Evolutionary conservation across 2,888 invertebrate species (phyloP), one percentile per base, ranked within the genome.

Genomic region (Dendrolimus houi): DNA sequence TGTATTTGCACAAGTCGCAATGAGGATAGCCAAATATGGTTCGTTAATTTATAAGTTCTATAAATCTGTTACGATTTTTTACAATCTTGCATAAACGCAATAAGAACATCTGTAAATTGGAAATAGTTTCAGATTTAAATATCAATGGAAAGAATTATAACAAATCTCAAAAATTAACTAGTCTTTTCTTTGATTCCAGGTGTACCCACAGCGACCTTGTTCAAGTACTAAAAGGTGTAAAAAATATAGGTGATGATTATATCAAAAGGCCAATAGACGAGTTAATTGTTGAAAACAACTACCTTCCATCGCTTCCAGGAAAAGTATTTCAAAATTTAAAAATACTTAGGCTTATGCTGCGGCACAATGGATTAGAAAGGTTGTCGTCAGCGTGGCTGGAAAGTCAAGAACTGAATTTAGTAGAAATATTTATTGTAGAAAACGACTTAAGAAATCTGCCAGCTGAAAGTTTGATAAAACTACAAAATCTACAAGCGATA

Each of bases 191-290:
- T 17, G 7, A 42, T 85, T 88, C 7, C 81, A 97, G 97, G 97
- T 97, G 97, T 79, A 96, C 97, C n/a, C 96, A 97, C 89, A 96
- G 96, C 88, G 96, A 96, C 74, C 85, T 97, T 58, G 93, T 94
- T 7, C 94, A 94, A 75, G 95, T 96, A 13, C 82, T 94, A 64
- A 94, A 94, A 71, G 96, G 96, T 9, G 82, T 96, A 9, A 94
- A 94, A 68, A 92, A 94, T 53, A 91, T 96, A 52, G 93, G 94
- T 61, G 92, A 93, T 56, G 92, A 93, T 56, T 92, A 92, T 60
- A 86, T 96, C 56, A 92, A 91, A 61, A 92, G 92, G 56, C 94
- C 95, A 7, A 94, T 97, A 67, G 97, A 97, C 79, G 97, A 97
- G 77, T 79, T 97, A 57, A 97, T 97, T 64, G 91, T 97, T 66